A percentile compares a stretch with the other conserved stretches of the same genome.
These are phyloP conservation scores for Coendou prehensilis DNA, from an alignment of 2,797 vertebrate genomes.

Conservation along the genomic window DNA sequence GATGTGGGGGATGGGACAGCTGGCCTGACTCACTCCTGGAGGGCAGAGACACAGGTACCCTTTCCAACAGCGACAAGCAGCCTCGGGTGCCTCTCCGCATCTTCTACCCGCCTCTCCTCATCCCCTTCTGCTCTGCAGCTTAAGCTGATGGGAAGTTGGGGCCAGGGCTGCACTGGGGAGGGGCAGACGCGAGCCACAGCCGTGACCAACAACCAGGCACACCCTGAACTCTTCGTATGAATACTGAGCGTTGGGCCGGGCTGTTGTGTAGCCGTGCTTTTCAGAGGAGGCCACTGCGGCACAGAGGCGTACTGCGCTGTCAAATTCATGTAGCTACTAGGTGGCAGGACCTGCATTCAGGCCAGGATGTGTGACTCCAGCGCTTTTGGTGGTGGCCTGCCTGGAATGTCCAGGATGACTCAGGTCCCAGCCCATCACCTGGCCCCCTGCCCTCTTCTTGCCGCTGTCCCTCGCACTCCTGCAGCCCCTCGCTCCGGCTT, in stretches of 20 bases:
- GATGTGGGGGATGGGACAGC: accelerated
- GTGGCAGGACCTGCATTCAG: not conserved
- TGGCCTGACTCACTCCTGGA: too few relatives aligned
- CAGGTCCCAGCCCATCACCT: too few relatives aligned
- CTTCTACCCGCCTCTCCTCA: not conserved
- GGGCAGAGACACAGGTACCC: not conserved
- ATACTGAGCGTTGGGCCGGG: not conserved
- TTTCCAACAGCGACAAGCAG: not conserved
- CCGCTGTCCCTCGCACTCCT: not conserved
- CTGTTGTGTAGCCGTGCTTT: not conserved
- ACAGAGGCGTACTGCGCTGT: not conserved
- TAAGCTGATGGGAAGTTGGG: not conserved
- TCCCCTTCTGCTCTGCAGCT: not conserved
- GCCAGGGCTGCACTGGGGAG: not conserved
- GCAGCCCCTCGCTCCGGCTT: not conserved
- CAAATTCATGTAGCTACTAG: not conserved
- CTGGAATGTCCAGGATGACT: not conserved
- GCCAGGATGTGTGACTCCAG: not conserved
- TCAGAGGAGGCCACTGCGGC: not conserved
- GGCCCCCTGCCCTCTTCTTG: not conserved
- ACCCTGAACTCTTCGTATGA: not conserved
- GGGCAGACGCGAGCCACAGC: too few relatives aligned
- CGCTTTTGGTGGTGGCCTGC: not conserved
- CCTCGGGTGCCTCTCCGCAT: accelerated
- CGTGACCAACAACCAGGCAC: too few relatives aligned